These are phyloP conservation scores for Idaea aversata DNA, from an alignment of 2,888 invertebrate species.

Conservation along the genomic window DNA sequence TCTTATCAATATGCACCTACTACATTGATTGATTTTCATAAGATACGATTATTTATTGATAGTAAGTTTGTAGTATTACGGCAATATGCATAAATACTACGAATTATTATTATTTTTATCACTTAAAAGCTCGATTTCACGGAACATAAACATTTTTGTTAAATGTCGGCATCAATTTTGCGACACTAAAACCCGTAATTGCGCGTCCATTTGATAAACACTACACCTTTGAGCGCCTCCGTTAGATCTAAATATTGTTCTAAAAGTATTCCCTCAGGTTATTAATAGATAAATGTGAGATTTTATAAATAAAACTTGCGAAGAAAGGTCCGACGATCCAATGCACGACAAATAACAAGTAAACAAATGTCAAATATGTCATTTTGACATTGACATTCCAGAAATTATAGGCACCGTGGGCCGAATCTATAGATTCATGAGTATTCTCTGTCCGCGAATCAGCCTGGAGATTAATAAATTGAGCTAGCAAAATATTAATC, in stretches of 20 bases:
- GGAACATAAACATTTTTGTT: constrained; percentile 44
- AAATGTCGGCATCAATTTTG: constrained; percentile 32
- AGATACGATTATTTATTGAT: constrained; percentile 18
- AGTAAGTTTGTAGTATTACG: not conserved
- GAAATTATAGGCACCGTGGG: not conserved
- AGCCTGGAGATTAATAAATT: no score
- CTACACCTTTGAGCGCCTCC: constrained; percentile 53
- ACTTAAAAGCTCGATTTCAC: constrained; percentile 32
- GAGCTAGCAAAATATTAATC: no score
- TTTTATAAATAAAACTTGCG: constrained; percentile 64
- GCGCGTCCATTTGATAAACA: constrained; percentile 51
- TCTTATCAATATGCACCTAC: constrained; percentile 48
- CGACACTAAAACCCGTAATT: constrained; percentile 39
- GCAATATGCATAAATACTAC: not conserved
- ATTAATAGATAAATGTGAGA: constrained; percentile 67
- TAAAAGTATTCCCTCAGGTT: constrained; percentile 62
- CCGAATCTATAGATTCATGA: not conserved
- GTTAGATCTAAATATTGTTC: constrained; percentile 54
- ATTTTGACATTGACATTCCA: not conserved
- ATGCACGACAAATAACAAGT: not conserved
- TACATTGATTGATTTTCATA: constrained; percentile 28
- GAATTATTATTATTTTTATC: constrained; percentile 31
- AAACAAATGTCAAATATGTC: not conserved
- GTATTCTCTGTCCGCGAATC: no score
- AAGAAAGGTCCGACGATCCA: constrained; percentile 2